phyloP scores from a whole-genome alignment of 1,140 invertebrate species.

The Trypoxylus dichotomus region DNA sequence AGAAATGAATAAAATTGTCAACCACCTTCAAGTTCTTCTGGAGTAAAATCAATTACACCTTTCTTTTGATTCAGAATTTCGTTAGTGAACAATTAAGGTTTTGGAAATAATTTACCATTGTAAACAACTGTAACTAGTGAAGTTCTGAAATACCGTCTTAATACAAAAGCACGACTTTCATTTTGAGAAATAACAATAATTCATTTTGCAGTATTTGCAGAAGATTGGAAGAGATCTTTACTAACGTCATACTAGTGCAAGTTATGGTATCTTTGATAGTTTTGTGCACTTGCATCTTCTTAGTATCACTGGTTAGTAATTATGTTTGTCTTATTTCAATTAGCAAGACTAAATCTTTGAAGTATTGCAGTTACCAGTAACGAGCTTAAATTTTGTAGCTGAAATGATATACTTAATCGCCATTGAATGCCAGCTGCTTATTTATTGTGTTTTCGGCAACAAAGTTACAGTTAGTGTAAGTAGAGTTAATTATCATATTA shows the following conservation, averaged over 20 bases:
- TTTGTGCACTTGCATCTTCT: conserved; percentile 33
- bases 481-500: no score
- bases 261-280: conserved; percentile 32
- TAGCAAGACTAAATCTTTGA: neutral
- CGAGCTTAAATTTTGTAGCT: neutral
- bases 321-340: neutral
- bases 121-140: no score
- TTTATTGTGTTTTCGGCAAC: conserved; percentile 35
- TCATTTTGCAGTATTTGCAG: conserved; percentile 31
- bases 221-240: conserved; percentile 30
- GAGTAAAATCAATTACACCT: neutral
- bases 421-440: conserved; percentile 31
- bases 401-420: conserved; percentile 34
- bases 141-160: no score
- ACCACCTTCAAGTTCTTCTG: conserved; percentile 34
- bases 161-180: no score
- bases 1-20: conserved; percentile 37
- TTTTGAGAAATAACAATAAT: neutral
- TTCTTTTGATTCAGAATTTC: conserved; percentile 60
- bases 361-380: neutral
- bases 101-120: no score
- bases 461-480: conserved; percentile 33
- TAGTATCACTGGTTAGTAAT: neutral
- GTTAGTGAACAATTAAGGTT: no score
- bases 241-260: conserved; percentile 27